Evolutionary conservation across 1,140 invertebrate genomes (phyloP), one percentile per base, ranked within the genome.

Genomic region (Samia ricini): DNA sequence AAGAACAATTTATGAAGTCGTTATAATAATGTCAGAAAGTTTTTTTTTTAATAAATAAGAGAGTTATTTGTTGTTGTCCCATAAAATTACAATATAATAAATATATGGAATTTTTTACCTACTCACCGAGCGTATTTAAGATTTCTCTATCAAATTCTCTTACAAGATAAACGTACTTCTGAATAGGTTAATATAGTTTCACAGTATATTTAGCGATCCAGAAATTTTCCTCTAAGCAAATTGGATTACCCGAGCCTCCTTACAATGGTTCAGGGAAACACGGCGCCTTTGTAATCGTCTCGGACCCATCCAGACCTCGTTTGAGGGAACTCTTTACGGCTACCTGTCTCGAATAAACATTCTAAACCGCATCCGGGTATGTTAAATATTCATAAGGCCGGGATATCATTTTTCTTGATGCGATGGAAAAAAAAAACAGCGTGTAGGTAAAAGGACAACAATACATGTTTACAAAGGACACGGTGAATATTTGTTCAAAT

Each of bases 381-480:
- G 20, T 52, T 52, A 52, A 52, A 52, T 52, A 52, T 52, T 52
- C 50, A 52, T 52, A 52, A 52, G 50, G 50, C 50, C 20, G 22
- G 50, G 50, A 52, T 23, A 52, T 52, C 50, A 52, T 52, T 52
- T 52, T 52, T 52, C 50, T 52, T 15, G 50, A 23, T 20, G 22
- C n/a, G n/a, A n/a, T 7, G 12, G 33, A 42, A 42, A 42, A 42
- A 42, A 29, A 29, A 5, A 42, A 10, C 33, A n/a, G n/a, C n/a
- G n/a, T n/a, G n/a, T n/a, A n/a, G n/a, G 33, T 42, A 42, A 42
- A 42, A 42, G 33, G 33, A 42, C 33, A 42, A 42, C 33, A 42
- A 42, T 42, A 42, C 33, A 42, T 42, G 33, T 42, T 42, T 42
- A 42, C 33, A 42, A 42, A 42, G 33, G 33, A 42, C 10, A 42